These are phyloP conservation scores for Calameuta pallipes DNA, from an alignment of 2,888 invertebrate genomes.

Conservation along the genomic window DNA sequence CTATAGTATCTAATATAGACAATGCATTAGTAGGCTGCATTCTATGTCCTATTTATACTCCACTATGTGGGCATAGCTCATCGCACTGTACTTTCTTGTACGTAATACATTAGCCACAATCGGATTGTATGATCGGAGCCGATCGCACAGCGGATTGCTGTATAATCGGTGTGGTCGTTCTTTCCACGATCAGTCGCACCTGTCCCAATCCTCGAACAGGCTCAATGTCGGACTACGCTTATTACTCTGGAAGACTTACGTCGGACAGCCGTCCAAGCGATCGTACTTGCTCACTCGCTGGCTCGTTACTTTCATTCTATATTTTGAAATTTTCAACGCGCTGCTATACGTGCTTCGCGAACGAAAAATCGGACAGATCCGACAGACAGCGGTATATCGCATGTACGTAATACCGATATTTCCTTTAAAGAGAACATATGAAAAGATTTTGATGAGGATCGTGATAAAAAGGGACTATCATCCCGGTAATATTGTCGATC, in stretches of 20 bases:
- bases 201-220: conserved; percentile 20
- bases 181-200: conserved; percentile 32
- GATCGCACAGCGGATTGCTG: conserved; percentile 40
- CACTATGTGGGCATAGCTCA: neutral
- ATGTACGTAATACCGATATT: neutral
- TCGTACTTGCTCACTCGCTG: neutral
- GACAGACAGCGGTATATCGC: neutral
- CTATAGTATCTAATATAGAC: neutral
- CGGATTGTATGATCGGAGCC: conserved; percentile 30
- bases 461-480: too few species aligned
- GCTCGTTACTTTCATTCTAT: neutral
- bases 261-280: neutral
- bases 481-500: too few species aligned
- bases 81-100: neutral
- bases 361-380: neutral
- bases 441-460: too few species aligned
- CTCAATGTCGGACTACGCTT: neutral
- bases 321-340: neutral
- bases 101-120: conserved; percentile 15
- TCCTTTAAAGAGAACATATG: neutral
- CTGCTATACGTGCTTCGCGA: neutral
- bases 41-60: neutral
- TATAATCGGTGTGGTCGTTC: conserved; percentile 25
- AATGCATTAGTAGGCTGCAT: neutral
- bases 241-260: neutral